These are phyloP conservation scores for Stenotaenia linearis DNA, from an alignment of 2,888 invertebrate species.

Conservation along the genomic window DNA sequence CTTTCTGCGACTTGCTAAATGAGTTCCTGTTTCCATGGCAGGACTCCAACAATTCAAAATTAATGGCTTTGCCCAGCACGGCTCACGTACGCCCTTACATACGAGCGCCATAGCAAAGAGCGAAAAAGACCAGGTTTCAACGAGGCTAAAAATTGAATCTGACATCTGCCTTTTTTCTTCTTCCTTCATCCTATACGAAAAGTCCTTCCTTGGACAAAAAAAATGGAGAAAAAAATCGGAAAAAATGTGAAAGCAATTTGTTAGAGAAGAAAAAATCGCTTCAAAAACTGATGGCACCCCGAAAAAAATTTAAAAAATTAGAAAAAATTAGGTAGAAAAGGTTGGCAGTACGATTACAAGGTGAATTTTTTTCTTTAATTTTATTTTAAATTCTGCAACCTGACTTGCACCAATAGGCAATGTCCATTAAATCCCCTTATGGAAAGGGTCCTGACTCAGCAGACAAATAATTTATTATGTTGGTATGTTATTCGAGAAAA, in stretches of 20 bases:
- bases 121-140: not conserved
- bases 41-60: conserved; percentile 32
- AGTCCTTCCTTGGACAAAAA: not conserved
- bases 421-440: not conserved
- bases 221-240: not conserved
- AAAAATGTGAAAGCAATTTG: not conserved
- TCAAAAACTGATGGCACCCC: not conserved
- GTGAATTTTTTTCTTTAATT: not conserved
- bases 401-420: not conserved
- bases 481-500: not conserved
- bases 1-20: conserved; percentile 32
- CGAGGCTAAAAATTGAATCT: not conserved
- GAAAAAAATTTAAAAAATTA: not conserved
- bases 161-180: not conserved
- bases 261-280: not conserved
- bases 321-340: not conserved
- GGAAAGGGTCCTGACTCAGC: not conserved
- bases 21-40: conserved; percentile 33
- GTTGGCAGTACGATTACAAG: not conserved
- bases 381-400: not conserved
- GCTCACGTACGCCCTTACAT: not conserved
- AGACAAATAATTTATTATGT: not conserved
- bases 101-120: not conserved
- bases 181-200: not conserved
- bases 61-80: conserved; percentile 21